These are phyloP conservation scores for Protomyctophum bolini DNA, from an alignment of 2,113 vertebrate species.

Conservation along the genomic window DNA sequence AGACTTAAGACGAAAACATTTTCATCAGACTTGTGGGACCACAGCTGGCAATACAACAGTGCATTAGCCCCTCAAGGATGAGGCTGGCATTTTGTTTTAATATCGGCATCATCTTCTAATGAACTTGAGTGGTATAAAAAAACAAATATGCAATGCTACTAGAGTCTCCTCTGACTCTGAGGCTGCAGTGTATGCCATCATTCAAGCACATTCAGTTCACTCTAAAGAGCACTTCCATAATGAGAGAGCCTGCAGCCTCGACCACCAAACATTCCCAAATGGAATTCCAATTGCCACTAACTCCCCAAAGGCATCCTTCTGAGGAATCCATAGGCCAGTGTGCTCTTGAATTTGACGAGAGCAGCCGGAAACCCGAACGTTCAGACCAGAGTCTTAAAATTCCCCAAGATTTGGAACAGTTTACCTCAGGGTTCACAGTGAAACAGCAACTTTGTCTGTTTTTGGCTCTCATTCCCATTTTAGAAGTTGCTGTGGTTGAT, in stretches of 20 bases:
- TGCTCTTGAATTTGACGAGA: conserved; percentile 42
- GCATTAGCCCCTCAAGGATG: not conserved
- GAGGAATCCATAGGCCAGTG: conserved; percentile 38
- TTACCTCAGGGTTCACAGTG: conserved; percentile 43
- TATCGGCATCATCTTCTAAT: not conserved
- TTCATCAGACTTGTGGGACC: conserved; percentile 11
- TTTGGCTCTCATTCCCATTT: conserved; percentile 35
- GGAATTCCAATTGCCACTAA: conserved; percentile 49
- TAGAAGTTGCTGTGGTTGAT: conserved; percentile 11
- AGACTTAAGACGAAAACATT: not conserved
- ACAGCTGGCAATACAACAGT: conserved; percentile 10
- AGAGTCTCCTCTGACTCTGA: not conserved
- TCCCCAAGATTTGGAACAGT: conserved; percentile 25
- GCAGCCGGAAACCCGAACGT: conserved; percentile 54
- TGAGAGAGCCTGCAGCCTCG: conserved; percentile 28
- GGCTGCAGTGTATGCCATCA: not conserved
- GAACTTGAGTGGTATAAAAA: not conserved
- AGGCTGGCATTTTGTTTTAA: not conserved
- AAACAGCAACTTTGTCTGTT: conserved; percentile 42
- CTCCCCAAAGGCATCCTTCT: conserved; percentile 44
- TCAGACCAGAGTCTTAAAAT: conserved; percentile 53
- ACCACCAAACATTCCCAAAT: conserved; percentile 57
- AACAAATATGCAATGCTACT: not conserved
- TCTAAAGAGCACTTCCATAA: conserved; percentile 32
- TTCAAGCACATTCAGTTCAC: conserved; percentile 24